Percentiles rank a stretch among this genome's conserved stretches.
Conservation (phyloP, 2,113 vertebrate species). For the Otocyon megalotis region DNA sequence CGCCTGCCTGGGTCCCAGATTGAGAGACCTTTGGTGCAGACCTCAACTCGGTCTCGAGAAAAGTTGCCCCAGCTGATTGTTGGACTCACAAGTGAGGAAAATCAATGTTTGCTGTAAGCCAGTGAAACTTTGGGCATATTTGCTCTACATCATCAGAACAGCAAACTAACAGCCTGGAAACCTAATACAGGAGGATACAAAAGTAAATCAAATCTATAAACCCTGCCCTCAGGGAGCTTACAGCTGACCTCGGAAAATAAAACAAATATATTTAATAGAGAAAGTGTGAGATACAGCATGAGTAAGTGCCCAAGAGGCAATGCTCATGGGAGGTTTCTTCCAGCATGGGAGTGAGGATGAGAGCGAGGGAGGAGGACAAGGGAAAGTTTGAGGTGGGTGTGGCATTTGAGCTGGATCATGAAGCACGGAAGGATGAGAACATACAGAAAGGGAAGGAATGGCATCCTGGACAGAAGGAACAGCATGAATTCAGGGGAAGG, state of each 20-base stretch:
- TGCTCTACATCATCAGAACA: neutral
- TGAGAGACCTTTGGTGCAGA: neutral
- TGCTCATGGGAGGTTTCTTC: neutral
- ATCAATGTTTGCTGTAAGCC: neutral
- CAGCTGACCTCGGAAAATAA: neutral
- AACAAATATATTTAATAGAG: neutral
- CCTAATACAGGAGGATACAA: neutral
- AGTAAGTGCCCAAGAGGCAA: neutral
- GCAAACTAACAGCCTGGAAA: neutral
- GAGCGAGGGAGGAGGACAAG: neutral
- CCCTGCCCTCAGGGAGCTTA: neutral
- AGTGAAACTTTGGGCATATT: neutral
- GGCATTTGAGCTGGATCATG: neutral
- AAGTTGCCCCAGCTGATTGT: neutral
- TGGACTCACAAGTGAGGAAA: neutral
- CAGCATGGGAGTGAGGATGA: rapidly evolving
- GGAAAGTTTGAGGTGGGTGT: neutral
- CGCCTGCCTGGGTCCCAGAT: neutral
- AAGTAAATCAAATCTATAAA: neutral
- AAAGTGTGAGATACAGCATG: neutral
- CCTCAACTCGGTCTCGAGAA: neutral
- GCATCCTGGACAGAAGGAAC: neutral
- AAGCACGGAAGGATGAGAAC: neutral
- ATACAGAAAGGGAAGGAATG: neutral
- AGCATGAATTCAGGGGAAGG: neutral